Percentiles rank a stretch among this genome's conserved stretches.
Conservation (phyloP, 1,140 invertebrate species). For the Drosophila nebulosa region DNA sequence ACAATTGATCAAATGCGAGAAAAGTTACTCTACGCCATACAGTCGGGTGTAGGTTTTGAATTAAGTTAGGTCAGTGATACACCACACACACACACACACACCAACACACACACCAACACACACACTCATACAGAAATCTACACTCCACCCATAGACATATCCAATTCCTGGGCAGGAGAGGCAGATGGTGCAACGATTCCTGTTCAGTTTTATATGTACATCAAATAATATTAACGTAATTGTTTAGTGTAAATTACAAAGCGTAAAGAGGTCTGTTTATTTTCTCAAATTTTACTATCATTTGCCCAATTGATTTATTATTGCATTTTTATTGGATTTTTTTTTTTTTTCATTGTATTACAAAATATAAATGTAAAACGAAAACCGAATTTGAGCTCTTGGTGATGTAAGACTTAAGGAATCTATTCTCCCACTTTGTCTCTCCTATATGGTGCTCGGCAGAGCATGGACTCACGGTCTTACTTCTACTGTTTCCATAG, state of each 20-base stretch:
- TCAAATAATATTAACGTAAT: slow-evolving; percentile 66
- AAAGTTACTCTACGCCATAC: slow-evolving; percentile 96
- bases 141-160: slow-evolving; percentile 23
- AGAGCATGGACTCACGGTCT: not conserved
- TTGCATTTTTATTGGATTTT: slow-evolving; percentile 40
- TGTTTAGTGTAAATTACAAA: slow-evolving; percentile 63
- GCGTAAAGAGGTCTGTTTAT: slow-evolving; percentile 67
- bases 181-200: slow-evolving; percentile 47
- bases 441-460: not conserved
- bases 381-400: slow-evolving; percentile 18
- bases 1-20: slow-evolving; percentile 89
- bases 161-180: slow-evolving; percentile 11
- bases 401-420: not conserved
- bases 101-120: slow-evolving; percentile 32
- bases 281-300: slow-evolving; percentile 25
- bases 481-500: not conserved
- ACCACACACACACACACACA: slow-evolving; percentile 33
- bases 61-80: slow-evolving; percentile 86
- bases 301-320: slow-evolving; percentile 23
- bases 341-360: slow-evolving; percentile 45
- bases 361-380: slow-evolving; percentile 62
- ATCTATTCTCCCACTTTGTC: not conserved
- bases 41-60: slow-evolving; percentile 97
- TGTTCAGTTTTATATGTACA: slow-evolving; percentile 45
- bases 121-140: slow-evolving; percentile 36